phyloP scores from a whole-genome alignment of 2,797 vertebrate genomes.

The Aldrovandia affinis region DNA sequence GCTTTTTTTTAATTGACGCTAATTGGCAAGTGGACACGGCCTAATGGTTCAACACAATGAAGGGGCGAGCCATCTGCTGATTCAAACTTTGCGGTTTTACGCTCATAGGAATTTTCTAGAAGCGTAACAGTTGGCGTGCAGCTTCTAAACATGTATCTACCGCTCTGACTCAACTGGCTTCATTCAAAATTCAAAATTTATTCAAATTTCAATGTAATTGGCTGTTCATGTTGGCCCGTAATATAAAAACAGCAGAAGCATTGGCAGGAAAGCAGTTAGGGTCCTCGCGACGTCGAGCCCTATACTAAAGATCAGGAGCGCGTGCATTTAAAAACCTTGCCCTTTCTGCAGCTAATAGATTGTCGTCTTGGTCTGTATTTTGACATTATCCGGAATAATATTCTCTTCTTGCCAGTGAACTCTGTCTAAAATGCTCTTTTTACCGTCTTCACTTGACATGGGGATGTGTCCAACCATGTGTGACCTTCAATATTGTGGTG shows the following conservation, averaged over 20 bases:
- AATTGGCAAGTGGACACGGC: constrained; percentile 10
- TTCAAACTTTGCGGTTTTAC: constrained; percentile 18
- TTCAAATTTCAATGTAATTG: constrained; percentile 1
- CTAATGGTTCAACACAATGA: constrained; percentile 8
- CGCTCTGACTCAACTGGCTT: background rate
- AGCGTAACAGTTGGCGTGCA: constrained; percentile 12
- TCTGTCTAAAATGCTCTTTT: background rate
- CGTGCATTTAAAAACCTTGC: background rate
- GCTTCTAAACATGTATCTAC: background rate
- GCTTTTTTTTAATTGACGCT: constrained; percentile 18
- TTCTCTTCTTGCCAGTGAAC: background rate
- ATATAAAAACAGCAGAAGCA: constrained; percentile 11
- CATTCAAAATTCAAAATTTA: background rate
- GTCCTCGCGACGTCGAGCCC: background rate
- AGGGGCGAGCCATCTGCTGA: constrained; percentile 3
- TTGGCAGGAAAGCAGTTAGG: background rate
- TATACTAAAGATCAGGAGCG: background rate
- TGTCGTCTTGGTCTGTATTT: background rate
- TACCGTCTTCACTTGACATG: background rate
- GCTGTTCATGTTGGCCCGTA: background rate
- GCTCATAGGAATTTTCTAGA: constrained; percentile 7
- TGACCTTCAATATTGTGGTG: background rate
- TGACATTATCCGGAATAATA: background rate
- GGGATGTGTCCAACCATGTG: background rate
- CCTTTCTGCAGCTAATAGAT: background rate